These are phyloP conservation scores for Brachypterus glaber DNA, from an alignment of 2,888 invertebrate species.

Conservation along the genomic window DNA sequence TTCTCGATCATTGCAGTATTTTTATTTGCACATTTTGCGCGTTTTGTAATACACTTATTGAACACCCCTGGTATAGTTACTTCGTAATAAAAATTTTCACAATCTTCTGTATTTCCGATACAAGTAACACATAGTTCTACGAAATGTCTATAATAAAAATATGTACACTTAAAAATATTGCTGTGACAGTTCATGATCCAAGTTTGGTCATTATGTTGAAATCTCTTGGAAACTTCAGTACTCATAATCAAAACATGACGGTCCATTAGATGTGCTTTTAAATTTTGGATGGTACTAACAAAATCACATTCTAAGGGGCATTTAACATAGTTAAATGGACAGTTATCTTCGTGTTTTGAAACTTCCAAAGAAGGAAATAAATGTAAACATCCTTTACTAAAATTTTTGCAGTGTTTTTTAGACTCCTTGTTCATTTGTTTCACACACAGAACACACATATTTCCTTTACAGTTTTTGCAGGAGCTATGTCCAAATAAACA, in stretches of 20 bases:
- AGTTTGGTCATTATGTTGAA: constrained; percentile 25
- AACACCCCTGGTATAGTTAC: constrained; percentile 18
- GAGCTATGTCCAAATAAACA: constrained; percentile 26
- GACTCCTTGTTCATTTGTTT: constrained; percentile 22
- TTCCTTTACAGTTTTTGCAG: constrained; percentile 26
- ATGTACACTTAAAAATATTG: constrained; percentile 28
- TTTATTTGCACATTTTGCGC: constrained; percentile 21
- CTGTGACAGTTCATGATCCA: constrained; percentile 26
- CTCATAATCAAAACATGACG: no score
- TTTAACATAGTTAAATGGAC: constrained; percentile 25
- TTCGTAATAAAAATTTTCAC: constrained; percentile 25
- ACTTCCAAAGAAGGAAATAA: constrained; percentile 20
- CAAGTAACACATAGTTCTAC: constrained; percentile 29
- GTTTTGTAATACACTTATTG: constrained; percentile 15
- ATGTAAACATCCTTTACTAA: constrained; percentile 25
- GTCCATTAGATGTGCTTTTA: constrained; percentile 24
- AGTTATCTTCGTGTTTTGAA: constrained; percentile 26
- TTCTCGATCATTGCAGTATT: constrained; percentile 23
- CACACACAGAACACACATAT: constrained; percentile 26
- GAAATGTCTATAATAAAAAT: constrained; percentile 26
- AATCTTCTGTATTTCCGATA: constrained; percentile 26
- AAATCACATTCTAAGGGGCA: constrained; percentile 26
- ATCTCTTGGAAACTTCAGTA: no score
- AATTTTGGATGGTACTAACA: constrained; percentile 15
- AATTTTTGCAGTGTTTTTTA: constrained; percentile 26